Evolutionary conservation across 1,140 invertebrate species (phyloP).

Genomic region (Drosophila prosaltans): DNA sequence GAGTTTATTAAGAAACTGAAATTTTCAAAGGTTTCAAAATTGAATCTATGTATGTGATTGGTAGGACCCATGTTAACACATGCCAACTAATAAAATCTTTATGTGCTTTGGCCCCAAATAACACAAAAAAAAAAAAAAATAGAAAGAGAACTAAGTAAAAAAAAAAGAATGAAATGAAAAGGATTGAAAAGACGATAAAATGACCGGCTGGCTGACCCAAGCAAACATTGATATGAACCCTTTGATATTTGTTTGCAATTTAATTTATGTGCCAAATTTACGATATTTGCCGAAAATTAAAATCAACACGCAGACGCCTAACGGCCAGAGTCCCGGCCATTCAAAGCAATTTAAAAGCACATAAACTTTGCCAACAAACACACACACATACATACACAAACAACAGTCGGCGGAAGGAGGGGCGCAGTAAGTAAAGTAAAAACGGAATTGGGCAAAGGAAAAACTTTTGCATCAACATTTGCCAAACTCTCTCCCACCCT

Average conservation of each 20-base stretch:
- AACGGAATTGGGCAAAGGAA: conserved; percentile 22
- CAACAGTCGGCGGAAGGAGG: not conserved
- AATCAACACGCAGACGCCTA: conserved; percentile 48
- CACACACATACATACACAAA: not conserved
- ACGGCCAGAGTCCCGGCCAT: conserved; percentile 19
- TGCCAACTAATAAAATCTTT: conserved; percentile 77
- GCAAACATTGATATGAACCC: conserved; percentile 57
- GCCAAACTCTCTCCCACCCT: conserved; percentile 16
- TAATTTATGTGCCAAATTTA: conserved; percentile 75
- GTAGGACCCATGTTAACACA: conserved; percentile 56
- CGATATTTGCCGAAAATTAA: conserved; percentile 65
- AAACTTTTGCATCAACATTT: conserved; percentile 52
- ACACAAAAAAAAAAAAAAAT: not conserved
- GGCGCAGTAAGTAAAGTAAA: not conserved
- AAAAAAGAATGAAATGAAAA: not conserved
- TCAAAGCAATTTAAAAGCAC: conserved; percentile 60
- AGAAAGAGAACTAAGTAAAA: not conserved
- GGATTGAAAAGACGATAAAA: conserved; percentile 18
- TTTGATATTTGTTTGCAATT: conserved; percentile 71
- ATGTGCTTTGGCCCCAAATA: conserved; percentile 43
- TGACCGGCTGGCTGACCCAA: conserved; percentile 32
- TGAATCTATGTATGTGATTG: conserved; percentile 35
- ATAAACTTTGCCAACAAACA: conserved; percentile 28
- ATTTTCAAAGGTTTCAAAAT: conserved; percentile 43
- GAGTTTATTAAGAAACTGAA: conserved; percentile 54